Evolutionary conservation across 2,113 vertebrate genomes (phyloP).

Genomic region (Fukomys damarensis): DNA sequence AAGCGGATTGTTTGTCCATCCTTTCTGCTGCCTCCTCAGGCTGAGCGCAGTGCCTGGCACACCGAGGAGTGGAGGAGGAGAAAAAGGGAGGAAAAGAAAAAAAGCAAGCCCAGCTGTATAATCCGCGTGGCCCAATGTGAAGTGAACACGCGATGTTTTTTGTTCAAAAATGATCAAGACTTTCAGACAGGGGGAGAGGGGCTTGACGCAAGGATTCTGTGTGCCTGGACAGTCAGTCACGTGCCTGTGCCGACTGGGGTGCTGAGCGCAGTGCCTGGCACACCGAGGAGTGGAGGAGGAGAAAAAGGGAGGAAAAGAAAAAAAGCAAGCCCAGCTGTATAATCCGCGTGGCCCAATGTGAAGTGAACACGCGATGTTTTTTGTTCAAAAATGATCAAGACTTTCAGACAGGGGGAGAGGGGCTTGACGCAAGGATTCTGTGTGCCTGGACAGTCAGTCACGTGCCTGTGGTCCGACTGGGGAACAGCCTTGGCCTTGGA

Average conservation of each 20-base stretch:
- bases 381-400: neutral
- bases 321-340: accelerated
- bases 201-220: neutral
- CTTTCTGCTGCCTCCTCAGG: neutral
- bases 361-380: neutral
- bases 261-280: neutral
- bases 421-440: neutral
- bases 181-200: neutral
- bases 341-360: neutral
- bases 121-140: neutral
- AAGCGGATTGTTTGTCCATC: neutral
- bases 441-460: no score
- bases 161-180: neutral
- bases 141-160: neutral
- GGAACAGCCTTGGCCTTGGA: neutral
- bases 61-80: neutral
- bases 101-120: neutral
- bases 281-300: neutral
- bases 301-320: neutral
- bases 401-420: neutral
- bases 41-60: neutral
- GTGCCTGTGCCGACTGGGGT: no score
- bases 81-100: neutral
- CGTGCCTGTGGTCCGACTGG: neutral
- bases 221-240: no score